Conservation (phyloP, 2,113 vertebrate genomes). For the Rhinolophus ferrumequinum region DNA sequence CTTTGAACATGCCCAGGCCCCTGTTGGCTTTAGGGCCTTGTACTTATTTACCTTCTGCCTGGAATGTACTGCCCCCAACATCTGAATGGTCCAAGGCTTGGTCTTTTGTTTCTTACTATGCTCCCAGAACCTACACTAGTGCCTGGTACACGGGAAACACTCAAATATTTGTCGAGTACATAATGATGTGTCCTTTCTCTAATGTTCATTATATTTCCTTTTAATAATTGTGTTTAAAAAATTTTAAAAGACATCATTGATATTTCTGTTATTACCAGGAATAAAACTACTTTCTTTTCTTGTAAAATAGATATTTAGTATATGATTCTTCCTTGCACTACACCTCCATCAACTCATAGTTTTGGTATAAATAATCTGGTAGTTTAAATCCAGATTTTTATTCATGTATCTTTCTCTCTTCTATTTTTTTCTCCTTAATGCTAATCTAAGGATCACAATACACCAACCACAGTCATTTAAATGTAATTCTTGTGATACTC, state of each 20-base stretch:
- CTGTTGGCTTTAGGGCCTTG: neutral
- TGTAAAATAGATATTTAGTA: neutral
- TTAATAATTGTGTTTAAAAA: constrained; percentile 16
- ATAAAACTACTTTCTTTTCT: neutral
- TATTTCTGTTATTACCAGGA: constrained; percentile 12
- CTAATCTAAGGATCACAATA: neutral
- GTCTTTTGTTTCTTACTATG: neutral
- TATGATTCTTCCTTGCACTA: neutral
- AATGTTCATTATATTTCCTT: neutral
- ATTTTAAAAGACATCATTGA: neutral
- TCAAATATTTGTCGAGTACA: neutral
- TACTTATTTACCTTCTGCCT: neutral
- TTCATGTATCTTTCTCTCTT: neutral
- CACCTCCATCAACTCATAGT: neutral
- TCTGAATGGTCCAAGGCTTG: neutral
- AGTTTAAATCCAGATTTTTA: neutral
- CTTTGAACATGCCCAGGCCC: neutral
- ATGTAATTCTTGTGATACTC: neutral
- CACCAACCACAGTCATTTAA: neutral
- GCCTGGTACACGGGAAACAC: neutral
- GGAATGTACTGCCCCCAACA: neutral
- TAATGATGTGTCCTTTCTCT: neutral
- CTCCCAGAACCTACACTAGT: neutral
- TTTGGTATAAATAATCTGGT: neutral
- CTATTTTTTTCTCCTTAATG: neutral